phyloP scores from a whole-genome alignment of 1,140 invertebrate genomes.

The Zaprionus davidi region DNA sequence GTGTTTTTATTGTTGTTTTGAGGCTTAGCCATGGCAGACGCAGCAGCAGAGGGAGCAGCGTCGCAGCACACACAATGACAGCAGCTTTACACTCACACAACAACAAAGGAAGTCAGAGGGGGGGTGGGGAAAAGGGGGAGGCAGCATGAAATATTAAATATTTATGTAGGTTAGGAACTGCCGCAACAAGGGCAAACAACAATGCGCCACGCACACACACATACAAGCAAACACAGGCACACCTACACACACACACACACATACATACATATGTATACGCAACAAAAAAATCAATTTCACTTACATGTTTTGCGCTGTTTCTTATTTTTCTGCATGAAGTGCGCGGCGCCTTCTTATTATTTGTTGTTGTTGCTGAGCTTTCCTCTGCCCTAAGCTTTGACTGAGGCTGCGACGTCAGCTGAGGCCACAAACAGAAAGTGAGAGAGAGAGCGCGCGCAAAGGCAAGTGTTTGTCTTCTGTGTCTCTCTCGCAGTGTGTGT shows the following conservation, averaged over 20 bases:
- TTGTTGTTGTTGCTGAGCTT: constrained; percentile 33
- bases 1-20: constrained; percentile 11
- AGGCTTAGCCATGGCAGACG: constrained; percentile 38
- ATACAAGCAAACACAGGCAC: not conserved
- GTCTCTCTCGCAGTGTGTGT: not conserved
- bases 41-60: not conserved
- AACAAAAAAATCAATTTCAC: constrained; percentile 72
- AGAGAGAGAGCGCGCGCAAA: not conserved
- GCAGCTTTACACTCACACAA: constrained; percentile 12
- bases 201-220: constrained; percentile 11
- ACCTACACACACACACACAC: constrained; percentile 6
- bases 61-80: constrained; percentile 28
- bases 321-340: constrained; percentile 73
- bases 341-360: constrained; percentile 32
- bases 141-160: constrained; percentile 35
- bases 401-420: constrained; percentile 5
- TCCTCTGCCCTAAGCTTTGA: constrained; percentile 1
- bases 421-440: constrained; percentile 7
- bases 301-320: constrained; percentile 75
- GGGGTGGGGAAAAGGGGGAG: not conserved
- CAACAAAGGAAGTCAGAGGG: not conserved
- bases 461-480: not conserved
- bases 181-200: constrained; percentile 36
- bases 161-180: constrained; percentile 46
- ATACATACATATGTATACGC: not conserved